phyloP scores from a whole-genome alignment of 2,888 invertebrate species.

The Paralinhomoeus sp. region DNA sequence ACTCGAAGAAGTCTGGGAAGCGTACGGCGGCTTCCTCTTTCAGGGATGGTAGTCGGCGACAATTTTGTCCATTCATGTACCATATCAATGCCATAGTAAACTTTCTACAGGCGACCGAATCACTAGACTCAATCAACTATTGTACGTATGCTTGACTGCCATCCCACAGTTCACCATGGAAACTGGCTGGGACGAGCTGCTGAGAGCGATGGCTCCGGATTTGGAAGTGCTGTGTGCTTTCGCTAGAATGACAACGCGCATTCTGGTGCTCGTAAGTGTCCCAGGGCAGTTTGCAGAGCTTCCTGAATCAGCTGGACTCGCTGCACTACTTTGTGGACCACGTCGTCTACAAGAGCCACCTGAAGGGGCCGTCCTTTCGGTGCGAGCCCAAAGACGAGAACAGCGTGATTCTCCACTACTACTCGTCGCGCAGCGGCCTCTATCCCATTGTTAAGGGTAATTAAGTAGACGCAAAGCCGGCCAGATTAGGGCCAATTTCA shows the following conservation, averaged over 20 bases:
- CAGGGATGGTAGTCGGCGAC: conserved; percentile 1
- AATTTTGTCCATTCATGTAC: no score
- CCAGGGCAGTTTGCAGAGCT: conserved; percentile 36
- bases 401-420: conserved; percentile 62
- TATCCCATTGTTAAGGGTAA: conserved; percentile 66
- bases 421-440: conserved; percentile 73
- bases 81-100: no score
- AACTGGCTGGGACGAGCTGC: conserved; percentile 22
- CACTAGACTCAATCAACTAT: no score
- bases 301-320: conserved; percentile 80
- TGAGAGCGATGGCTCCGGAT: conserved; percentile 20
- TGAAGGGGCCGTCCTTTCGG: conserved; percentile 52
- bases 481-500: not conserved
- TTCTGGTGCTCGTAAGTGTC: conserved; percentile 2
- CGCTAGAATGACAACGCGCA: no score
- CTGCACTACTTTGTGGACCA: conserved; percentile 38
- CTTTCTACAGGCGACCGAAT: no score
- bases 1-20: conserved; percentile 23
- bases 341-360: conserved; percentile 20
- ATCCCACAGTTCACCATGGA: conserved; percentile 19
- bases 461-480: no score
- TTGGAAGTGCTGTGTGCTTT: conserved; percentile 11
- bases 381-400: conserved; percentile 69
- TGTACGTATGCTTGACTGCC: no score
- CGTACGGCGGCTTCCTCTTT: conserved; percentile 22